Conservation (phyloP, 1,140 invertebrate species). For the Drosophila arizonae region DNA sequence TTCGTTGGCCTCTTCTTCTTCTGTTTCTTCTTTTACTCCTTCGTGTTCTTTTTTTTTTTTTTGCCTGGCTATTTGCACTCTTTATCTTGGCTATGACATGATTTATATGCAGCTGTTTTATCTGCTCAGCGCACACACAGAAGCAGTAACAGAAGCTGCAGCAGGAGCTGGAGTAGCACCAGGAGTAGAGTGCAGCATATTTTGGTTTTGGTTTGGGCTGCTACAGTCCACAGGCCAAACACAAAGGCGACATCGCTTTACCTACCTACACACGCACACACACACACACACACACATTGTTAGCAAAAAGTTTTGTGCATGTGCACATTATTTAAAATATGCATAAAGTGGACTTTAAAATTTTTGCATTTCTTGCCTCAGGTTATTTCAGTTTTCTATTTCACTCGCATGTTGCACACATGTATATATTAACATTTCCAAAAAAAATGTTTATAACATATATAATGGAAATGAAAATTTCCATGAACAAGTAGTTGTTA, state of each 20-base stretch:
- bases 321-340: constrained; percentile 66
- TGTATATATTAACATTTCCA: too few relatives aligned
- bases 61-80: constrained; percentile 62
- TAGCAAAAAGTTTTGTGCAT: constrained; percentile 44
- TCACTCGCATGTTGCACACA: neutral
- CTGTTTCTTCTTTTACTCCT: too few relatives aligned
- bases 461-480: too few relatives aligned
- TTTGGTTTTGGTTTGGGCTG: constrained; percentile 5
- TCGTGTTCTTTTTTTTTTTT: too few relatives aligned
- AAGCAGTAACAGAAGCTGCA: neutral
- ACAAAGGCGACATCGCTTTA: constrained; percentile 49
- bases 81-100: constrained; percentile 74
- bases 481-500: too few relatives aligned
- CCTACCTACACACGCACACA: constrained; percentile 31
- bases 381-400: constrained; percentile 22
- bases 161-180: neutral
- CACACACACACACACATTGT: constrained; percentile 20
- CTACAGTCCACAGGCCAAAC: constrained; percentile 32
- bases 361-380: constrained; percentile 19
- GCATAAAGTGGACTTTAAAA: constrained; percentile 74
- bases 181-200: constrained; percentile 6
- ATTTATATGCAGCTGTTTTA: constrained; percentile 76
- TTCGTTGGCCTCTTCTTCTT: neutral
- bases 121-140: constrained; percentile 55
- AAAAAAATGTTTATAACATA: neutral